Conservation (phyloP, 2,113 vertebrate genomes). For the Eurypyga helias region DNA sequence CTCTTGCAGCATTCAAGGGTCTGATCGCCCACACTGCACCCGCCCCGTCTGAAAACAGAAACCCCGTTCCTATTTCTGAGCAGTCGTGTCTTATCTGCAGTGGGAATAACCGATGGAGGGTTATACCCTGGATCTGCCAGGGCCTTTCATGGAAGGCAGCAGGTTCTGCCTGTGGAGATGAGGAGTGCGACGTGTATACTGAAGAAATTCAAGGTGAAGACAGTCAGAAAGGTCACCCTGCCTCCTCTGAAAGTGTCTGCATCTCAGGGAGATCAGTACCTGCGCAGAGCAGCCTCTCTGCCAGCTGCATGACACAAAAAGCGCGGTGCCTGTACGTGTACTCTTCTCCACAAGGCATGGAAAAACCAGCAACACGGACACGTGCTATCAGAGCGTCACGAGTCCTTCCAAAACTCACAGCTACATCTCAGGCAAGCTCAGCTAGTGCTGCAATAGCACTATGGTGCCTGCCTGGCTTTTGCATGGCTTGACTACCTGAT, state of each 20-base stretch:
- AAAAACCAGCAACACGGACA: neutral
- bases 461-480: neutral
- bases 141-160: neutral
- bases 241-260: neutral
- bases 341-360: neutral
- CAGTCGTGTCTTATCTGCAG: neutral
- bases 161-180: neutral
- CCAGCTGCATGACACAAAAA: neutral
- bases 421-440: neutral
- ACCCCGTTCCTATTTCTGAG: neutral
- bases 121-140: neutral
- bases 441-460: neutral
- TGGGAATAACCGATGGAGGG: neutral
- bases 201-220: neutral
- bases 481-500: neutral
- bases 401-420: neutral
- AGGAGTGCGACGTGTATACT: accelerated
- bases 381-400: neutral
- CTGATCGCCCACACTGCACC: neutral
- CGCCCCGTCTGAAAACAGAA: neutral
- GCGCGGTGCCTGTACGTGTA: neutral
- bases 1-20: neutral
- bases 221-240: neutral
- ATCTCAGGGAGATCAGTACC: neutral
- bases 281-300: neutral